phyloP scores from a whole-genome alignment of 2,888 invertebrate species.

The Lithodes maja region DNA sequence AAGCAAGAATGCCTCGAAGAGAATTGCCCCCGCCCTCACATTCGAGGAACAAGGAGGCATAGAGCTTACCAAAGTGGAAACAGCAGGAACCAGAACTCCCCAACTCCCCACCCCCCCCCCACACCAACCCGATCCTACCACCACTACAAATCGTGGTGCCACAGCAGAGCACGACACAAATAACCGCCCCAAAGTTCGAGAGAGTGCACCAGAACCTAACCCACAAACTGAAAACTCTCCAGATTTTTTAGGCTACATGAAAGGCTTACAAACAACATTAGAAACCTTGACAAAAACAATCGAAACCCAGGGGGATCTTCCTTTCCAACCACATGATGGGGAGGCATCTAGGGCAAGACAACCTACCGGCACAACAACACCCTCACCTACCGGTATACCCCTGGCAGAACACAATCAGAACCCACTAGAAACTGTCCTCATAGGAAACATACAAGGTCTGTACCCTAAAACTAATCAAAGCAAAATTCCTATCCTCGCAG shows the following conservation, averaged over 20 bases:
- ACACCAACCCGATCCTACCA: too few relatives aligned
- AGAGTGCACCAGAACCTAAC: not conserved
- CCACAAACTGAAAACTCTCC: not conserved
- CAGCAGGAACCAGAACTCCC: too few relatives aligned
- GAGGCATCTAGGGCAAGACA: not conserved
- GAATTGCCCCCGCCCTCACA: too few relatives aligned
- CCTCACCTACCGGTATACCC: not conserved
- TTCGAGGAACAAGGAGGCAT: too few relatives aligned
- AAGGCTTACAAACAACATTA: not conserved
- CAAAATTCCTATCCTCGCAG: slow-evolving; percentile 7
- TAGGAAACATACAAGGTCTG: slow-evolving; percentile 14
- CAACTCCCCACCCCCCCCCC: too few relatives aligned
- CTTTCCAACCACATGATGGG: not conserved
- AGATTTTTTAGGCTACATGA: not conserved
- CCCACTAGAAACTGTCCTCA: not conserved
- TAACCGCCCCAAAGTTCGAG: too few relatives aligned
- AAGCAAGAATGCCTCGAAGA: too few relatives aligned
- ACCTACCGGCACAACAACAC: not conserved
- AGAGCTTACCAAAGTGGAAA: too few relatives aligned
- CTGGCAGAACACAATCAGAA: not conserved
- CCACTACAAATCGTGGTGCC: too few relatives aligned
- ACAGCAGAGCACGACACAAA: too few relatives aligned
- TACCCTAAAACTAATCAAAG: slow-evolving; percentile 6
- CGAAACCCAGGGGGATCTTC: not conserved
- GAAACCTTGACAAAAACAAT: slow-evolving; percentile 1